Conservation (phyloP, 2,888 invertebrate genomes). For the Meta bourneti region DNA sequence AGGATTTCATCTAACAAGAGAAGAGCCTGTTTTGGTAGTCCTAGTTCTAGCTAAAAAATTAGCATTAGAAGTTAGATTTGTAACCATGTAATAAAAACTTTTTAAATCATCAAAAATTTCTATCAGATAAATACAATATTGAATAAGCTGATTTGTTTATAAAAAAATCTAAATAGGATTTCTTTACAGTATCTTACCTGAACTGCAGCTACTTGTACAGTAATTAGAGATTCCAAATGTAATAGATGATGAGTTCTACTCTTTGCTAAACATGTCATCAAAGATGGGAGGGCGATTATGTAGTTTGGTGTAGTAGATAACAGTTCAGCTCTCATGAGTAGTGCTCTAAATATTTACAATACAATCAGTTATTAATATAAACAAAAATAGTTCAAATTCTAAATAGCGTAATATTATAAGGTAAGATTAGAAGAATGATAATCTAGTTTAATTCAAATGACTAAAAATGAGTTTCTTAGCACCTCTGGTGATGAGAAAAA, state of each 20-base stretch:
- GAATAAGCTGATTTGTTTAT: no score
- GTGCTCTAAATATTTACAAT: conserved; percentile 78
- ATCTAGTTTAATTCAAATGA: no score
- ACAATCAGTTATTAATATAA: no score
- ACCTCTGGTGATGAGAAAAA: no score
- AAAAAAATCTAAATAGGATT: no score
- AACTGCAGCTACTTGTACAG: conserved; percentile 90
- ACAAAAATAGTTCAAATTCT: no score
- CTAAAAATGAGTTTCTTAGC: no score
- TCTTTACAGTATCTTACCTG: conserved; percentile 82
- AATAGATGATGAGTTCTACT: conserved; percentile 89
- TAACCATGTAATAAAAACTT: neutral
- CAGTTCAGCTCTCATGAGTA: conserved; percentile 79
- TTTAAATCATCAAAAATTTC: no score
- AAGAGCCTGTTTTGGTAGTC: conserved; percentile 88
- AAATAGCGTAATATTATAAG: no score
- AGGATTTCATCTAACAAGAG: conserved; percentile 86
- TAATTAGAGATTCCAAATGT: conserved; percentile 87
- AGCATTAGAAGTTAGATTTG: conserved; percentile 34
- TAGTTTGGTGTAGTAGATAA: conserved; percentile 79
- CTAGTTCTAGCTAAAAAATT: conserved; percentile 85
- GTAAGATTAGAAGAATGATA: no score
- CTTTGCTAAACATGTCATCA: conserved; percentile 87
- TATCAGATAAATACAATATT: no score
- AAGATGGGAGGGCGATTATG: conserved; percentile 82